Conservation (phyloP, 2,888 invertebrate species). For the Ormyrus nitidulus region DNA sequence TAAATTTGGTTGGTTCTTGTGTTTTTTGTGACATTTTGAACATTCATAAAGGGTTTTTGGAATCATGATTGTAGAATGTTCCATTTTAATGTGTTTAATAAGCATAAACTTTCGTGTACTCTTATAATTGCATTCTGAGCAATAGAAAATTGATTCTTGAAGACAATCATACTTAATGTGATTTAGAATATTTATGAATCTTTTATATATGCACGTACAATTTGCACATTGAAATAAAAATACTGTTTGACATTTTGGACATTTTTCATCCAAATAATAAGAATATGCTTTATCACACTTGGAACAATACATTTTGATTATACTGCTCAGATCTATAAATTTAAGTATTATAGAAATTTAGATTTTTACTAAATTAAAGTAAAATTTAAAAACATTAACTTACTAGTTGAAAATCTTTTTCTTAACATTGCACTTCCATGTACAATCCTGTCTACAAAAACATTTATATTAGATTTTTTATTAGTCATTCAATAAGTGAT, state of each 20-base stretch:
- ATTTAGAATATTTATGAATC: conserved; percentile 28
- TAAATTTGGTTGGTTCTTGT: conserved; percentile 11
- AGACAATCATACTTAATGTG: conserved; percentile 51
- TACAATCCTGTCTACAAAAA: neutral
- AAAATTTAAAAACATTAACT: conserved; percentile 7
- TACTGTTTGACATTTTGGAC: conserved; percentile 17
- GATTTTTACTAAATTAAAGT: neutral
- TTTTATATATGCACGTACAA: conserved; percentile 34
- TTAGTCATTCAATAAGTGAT: neutral
- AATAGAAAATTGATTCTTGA: conserved; percentile 20
- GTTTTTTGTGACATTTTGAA: conserved; percentile 30
- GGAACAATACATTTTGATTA: conserved; percentile 40
- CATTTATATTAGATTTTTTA: neutral
- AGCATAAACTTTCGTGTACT: conserved; percentile 15
- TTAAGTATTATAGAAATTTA: neutral
- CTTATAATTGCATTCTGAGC: conserved; percentile 38
- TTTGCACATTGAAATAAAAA: conserved; percentile 35
- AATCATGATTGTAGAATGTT: conserved; percentile 4
- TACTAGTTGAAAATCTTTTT: neutral
- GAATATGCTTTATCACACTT: conserved; percentile 25
- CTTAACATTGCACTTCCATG: neutral
- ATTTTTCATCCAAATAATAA: conserved; percentile 16
- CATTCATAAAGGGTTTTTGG: conserved; percentile 9
- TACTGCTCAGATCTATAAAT: conserved; percentile 35
- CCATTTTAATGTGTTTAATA: conserved; percentile 29